Evolutionary conservation across 2,797 vertebrate species (phyloP), one percentile per base, ranked within the genome.

Genomic region (Petrocephalus sullivani): DNA sequence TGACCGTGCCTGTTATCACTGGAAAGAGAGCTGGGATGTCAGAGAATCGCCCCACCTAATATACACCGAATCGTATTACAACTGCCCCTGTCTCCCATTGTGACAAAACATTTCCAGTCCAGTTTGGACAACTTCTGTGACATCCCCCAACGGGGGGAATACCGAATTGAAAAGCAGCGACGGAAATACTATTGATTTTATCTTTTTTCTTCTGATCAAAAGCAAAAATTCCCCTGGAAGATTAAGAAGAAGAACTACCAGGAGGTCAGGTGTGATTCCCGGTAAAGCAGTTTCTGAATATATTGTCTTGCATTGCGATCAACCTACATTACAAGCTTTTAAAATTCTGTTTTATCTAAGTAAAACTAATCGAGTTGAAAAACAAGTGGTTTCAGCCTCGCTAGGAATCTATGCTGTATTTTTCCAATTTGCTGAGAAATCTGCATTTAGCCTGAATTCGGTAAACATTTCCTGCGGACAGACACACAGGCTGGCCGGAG

Each of bases 1-100:
- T 98, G 49, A 99, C 95, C 0, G 97, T 98, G 86, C 98, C 98
- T 0, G 96, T 97, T 91, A 99, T 95, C 37, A 97, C 98, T 99
- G 92, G 19, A 46, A 87, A 23, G 0, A 87, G 12, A 86, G 33
- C 8, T 0, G 0, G 4, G 9, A 1, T 78, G 33, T n/a, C 33
- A 78, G 37, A 78, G 14, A 16, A n/a, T 41, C 16, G 37, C 71
- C 16, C 14, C 16, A 46, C 37, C 37, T n/a, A 28, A 46, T n/a
- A 46, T 78, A n/a, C 0, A 2, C 16, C 16, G 0, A 78, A 78
- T 49, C 0, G 19, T 78, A 78, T 16, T 2, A 16, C 19, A 49
- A 46, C 19, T 46, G 16, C 19, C 33, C 71, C 71, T 19, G 71
- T 78, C 16, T 78, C 41, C 37, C 71, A 46, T 9, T 28, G 19